A percentile compares a stretch with the other conserved stretches of the same genome.
These are phyloP conservation scores for Nerophis lumbriciformis DNA, from an alignment of 2,113 vertebrate genomes.

Conservation along the genomic window DNA sequence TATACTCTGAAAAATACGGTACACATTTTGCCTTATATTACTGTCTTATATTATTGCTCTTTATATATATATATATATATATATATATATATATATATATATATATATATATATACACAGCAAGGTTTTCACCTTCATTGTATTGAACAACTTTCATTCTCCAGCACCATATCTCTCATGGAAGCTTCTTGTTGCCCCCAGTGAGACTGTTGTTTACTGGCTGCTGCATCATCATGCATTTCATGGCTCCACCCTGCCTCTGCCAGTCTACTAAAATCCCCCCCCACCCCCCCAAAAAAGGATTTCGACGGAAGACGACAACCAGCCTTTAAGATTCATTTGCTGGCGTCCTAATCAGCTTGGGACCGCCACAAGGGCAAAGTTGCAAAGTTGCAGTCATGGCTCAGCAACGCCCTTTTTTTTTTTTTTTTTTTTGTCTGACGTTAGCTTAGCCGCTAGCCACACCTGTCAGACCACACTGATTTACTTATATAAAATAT, in stretches of 20 bases:
- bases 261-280: background rate
- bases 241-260: background rate
- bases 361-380: constrained; percentile 60
- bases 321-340: background rate
- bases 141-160: background rate
- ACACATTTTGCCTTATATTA: too few species aligned
- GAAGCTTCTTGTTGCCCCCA: too few species aligned
- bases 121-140: too few species aligned
- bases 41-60: too few species aligned
- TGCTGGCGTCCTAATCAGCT: constrained; percentile 39
- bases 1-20: too few species aligned
- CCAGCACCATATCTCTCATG: too few species aligned
- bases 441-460: constrained; percentile 55
- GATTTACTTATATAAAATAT: background rate
- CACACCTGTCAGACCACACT: constrained; percentile 34
- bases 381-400: constrained; percentile 54
- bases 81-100: too few species aligned
- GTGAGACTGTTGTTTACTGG: too few species aligned
- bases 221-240: background rate
- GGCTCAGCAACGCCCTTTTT: constrained; percentile 68
- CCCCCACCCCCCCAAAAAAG: background rate
- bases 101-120: too few species aligned
- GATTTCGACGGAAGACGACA: background rate
- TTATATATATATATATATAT: too few species aligned
- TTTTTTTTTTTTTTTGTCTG: constrained; percentile 38